Evolutionary conservation across 2,797 vertebrate genomes (phyloP), one percentile per base, ranked within the genome.

Genomic region (Prunella strophiata): DNA sequence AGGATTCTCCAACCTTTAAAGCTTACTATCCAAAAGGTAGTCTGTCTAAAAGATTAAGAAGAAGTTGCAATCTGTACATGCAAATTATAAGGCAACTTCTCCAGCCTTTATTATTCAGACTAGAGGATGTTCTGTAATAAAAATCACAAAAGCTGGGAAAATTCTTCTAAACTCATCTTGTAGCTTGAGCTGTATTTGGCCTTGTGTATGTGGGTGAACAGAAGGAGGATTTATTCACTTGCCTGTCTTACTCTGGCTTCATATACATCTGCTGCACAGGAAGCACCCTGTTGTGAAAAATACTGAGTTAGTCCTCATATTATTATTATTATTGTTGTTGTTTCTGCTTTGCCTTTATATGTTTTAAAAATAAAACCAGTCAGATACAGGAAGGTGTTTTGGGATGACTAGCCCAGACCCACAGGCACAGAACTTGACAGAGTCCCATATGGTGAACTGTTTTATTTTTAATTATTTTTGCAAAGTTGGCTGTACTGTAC

Each of bases 391-490:
- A 15, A 88, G 7, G 11, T 80, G 55, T 58, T 72, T 63, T 85
- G 62, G 51, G 85, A 88, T 78, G 88, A 78, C 76, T 92, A 85
- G 29, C 34, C 40, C 63, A 83, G 48, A 57, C 79, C 74, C 62
- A 94, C 87, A 79, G 45, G 32, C 82, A 63, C 9, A 93, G 48
- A 85, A 40, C 52, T 55, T 86, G 58, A 90, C 79, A 73, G 57
- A 86, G 32, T 73, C 55, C 65, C 92, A 89, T 93, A 94, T 85
- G 87, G 74, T 66, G 18, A 83, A 19, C n/a, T 68, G 11, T 43
- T 95, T 85, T 70, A 12, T 47, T 88, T 95, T 80, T 75, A 85
- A 74, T 90, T 87, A 58, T 73, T 94, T 94, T 52, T 59, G 10
- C 21, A 42, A 52, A 78, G 29, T 73, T 92, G 45, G 21, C 22